Conservation (phyloP, 2,113 vertebrate genomes). For the Alectura lathami region DNA sequence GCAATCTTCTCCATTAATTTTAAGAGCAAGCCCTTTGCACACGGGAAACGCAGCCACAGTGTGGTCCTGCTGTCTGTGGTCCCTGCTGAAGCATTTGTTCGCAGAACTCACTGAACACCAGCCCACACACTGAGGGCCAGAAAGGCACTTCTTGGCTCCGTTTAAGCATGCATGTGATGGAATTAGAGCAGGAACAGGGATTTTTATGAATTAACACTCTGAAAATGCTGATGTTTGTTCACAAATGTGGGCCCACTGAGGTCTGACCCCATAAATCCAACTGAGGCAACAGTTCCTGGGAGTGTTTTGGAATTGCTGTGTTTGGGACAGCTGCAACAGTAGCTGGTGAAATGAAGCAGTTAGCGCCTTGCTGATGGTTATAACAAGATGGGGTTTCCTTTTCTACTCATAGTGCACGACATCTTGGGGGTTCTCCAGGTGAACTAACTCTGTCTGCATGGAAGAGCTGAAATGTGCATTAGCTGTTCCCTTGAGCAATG, state of each 20-base stretch:
- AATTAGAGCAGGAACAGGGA: neutral
- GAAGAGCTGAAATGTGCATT: neutral
- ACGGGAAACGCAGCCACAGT: neutral
- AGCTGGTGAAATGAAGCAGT: neutral
- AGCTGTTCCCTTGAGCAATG: neutral
- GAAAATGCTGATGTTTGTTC: neutral
- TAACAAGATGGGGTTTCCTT: neutral
- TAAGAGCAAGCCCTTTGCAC: neutral
- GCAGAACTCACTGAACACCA: neutral
- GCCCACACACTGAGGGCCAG: neutral
- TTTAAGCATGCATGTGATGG: neutral
- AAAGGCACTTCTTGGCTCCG: neutral
- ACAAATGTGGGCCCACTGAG: neutral
- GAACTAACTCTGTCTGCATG: neutral
- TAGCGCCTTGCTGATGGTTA: neutral
- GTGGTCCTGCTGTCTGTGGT: neutral
- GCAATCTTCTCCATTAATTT: conserved; percentile 33
- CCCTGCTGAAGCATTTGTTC: neutral
- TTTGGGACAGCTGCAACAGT: neutral
- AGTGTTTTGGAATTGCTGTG: neutral
- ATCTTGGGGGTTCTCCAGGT: neutral
- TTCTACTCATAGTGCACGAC: neutral
- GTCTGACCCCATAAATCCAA: neutral
- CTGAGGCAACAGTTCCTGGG: neutral
- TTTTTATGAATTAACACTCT: neutral